Percentiles rank a stretch among this genome's conserved stretches.
Evolutionary conservation across 1,140 invertebrate genomes (phyloP).

Genomic region (Drosophila quadrilineata): DNA sequence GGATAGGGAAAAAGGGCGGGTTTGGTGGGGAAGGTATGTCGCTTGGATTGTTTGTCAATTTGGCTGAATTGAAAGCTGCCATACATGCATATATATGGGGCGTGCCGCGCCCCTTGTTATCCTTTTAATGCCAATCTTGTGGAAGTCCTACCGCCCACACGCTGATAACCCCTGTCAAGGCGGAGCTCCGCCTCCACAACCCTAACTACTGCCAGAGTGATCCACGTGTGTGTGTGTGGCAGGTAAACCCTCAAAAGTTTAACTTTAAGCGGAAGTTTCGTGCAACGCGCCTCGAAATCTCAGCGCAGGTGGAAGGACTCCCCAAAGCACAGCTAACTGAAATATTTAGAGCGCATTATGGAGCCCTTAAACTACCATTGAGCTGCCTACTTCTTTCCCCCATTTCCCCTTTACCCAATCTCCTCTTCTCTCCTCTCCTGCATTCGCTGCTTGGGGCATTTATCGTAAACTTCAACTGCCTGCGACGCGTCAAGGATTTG

Average conservation of each 20-base stretch:
- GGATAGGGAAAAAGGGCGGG: not conserved
- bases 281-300: slow-evolving; percentile 21
- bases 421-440: no score
- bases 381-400: no score
- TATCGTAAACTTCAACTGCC: slow-evolving; percentile 78
- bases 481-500: slow-evolving; percentile 70
- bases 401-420: no score
- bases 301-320: no score
- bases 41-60: slow-evolving; percentile 66
- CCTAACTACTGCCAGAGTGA: not conserved
- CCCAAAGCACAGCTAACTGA: slow-evolving; percentile 16
- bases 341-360: slow-evolving; percentile 66
- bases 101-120: slow-evolving; percentile 36
- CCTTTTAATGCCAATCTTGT: slow-evolving; percentile 48
- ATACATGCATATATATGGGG: no score
- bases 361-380: slow-evolving; percentile 48
- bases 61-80: slow-evolving; percentile 54
- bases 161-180: no score
- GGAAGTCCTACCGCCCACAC: not conserved
- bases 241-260: slow-evolving; percentile 47
- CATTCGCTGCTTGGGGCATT: no score
- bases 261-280: slow-evolving; percentile 53
- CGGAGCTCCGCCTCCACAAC: not conserved
- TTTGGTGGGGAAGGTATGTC: not conserved
- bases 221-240: not conserved